Evolutionary conservation across 1,140 invertebrate genomes (phyloP), one percentile per base, ranked within the genome.

Genomic region (Aphaenogaster ashmeadi): DNA sequence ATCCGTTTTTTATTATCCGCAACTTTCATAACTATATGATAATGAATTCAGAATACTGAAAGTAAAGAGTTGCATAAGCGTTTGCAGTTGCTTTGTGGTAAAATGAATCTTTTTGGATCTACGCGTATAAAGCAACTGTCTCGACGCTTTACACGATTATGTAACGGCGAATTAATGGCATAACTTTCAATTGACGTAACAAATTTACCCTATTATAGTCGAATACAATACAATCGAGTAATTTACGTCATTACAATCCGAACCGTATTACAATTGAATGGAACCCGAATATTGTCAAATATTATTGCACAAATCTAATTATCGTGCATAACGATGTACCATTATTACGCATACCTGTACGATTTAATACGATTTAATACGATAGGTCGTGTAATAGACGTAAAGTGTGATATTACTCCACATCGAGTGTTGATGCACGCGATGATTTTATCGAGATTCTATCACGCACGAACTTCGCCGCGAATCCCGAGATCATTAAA

Each of bases 361-460:
- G 13, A 8, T 69, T n/a, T n/a, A n/a, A n/a, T n/a, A n/a, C n/a
- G n/a, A n/a, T 41, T 41, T 9, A 66, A 41, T n/a, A 47, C 66
- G 41, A 27, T 50, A 69, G 41, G 50, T 50, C 21, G 13, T 50
- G 21, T 69, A 33, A 56, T 8, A 18, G 36, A 47, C 44, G 58
- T 13, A 36, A 78, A 44, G 60, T 36, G 36, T 8, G 27, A 36
- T 66, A 52, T 64, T 79, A 47, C 27, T 64, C 13, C n/a, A 18
- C 21, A 62, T 62, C 38, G 75, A 11, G 41, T 36, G 41, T 44
- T 33, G 54, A 41, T 71, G 78, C 64, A 41, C 52, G 50, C 52
- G 38, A 72, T 41, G 52, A 41, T 83, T 50, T 58, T 47, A 47
- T 58, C 67, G 69, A 62, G 69, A 84, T 84, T 84, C 54, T 60